Base-by-base conservation (phyloP, 2,888 invertebrate species). In the Drosophila paranaensis region DNA sequence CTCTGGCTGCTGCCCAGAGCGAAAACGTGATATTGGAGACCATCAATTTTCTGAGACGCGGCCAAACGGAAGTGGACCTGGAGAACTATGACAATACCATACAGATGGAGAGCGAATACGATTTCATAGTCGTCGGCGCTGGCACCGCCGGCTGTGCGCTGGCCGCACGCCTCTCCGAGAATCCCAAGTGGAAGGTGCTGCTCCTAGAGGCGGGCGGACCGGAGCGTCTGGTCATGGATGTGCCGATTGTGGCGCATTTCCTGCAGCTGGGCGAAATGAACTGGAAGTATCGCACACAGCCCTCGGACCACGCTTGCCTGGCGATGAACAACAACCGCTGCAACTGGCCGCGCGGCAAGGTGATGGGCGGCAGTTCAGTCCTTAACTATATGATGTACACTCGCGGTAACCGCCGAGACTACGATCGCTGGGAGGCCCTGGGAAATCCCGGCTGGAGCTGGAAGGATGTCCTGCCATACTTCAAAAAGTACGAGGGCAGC, bases 331-430 rank as follows among this genome's bases (percentile, higher is more conserved):
- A 96, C 77, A 94, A 94, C 76, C 95, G 95, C 71, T 96, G 97
- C 90, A 95, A 96, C 80, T 97, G 95, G 95, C 97, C 97, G 0
- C 93, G 96, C 71, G 97, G 97, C 4, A 97, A 96, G 91, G 96
- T 96, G 0, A 94, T 97, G 89, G 97, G 97, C 8, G 97, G 97
- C 2, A 95, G 95, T 10, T 96, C 96, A 73, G 95, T 96, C 0
- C 93, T 97, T 11, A 97, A 97, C 90, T 95, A 95, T 81, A 97
- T 97, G 97, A 95, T 96, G 83, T 96, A 96, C 84, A 96, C 96
- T 0, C 93, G 96, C 71, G 97, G 96, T 13, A 94, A 95, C 81
- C 93, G 94, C 0, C 92, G 93, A 5, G 97, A 97, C 88, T 97
- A 96, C 90, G 95, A 97, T 86, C 93, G 93, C 6, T 97, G 97